Base-by-base conservation (phyloP, 1,140 invertebrate genomes). In the Caenorhabditis latens region DNA sequence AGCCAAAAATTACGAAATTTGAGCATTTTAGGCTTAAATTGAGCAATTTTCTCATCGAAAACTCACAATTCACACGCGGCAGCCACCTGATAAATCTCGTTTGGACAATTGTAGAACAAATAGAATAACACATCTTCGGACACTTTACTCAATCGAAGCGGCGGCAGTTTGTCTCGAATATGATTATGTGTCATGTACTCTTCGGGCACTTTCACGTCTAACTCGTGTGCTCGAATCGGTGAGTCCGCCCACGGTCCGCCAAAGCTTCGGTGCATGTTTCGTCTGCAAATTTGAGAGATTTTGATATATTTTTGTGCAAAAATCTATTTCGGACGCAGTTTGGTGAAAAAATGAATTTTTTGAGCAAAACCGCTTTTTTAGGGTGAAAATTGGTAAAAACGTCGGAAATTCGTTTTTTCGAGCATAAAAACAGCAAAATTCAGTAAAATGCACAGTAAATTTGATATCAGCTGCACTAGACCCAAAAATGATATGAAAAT, bases 91-190 rank as follows among this genome's bases (percentile, higher is more conserved):
- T 99, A 95, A 89, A 97, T 95, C 95, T 99, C 98, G 90, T 97
- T 97, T 91, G 97, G 96, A 94, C 97, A 98, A 94, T 97, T 98
- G 94, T 99, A 99, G 94, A 99, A 99, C 93, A 99, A 95, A 94
- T 97, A 99, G 95, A 99, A 99, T 90, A 99, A 95, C 91, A 99
- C 95, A 94, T 99, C 98, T 94, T 99, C 98, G 93, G 98, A 97
- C 94, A 99, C 98, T 94, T 97, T 95, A 94, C 96, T 97, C 92
- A 99, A 94, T 94, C 98, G 97, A 92, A 99, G 95, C 90, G 96
- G 96, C 86, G 97, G 96, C 92, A 99, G 94, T 94, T 99, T 94
- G 42, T 93, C 89, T 79, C 88, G 67, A 88, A 95, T 95, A 88
- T 92, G 94, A 86, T 93, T 93, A 91, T 98, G 99, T 91, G 99